Conservation (phyloP, 2,888 invertebrate genomes). For the Archips xylosteana region DNA sequence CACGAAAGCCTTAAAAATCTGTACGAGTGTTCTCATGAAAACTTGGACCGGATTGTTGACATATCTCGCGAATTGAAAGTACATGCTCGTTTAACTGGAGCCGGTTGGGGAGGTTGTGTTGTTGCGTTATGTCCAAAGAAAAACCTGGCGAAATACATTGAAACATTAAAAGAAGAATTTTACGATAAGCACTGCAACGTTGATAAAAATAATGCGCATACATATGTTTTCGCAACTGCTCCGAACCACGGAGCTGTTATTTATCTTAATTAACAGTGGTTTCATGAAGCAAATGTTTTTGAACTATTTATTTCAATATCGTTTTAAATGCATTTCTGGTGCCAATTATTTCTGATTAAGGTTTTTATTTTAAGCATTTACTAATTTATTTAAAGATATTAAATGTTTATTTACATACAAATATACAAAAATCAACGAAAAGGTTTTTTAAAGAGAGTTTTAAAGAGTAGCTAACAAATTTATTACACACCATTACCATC, state of each 20-base stretch:
- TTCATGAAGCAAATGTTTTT: slow-evolving; percentile 8
- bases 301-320: slow-evolving; percentile 7
- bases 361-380: neutral
- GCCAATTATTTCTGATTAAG: slow-evolving; percentile 29
- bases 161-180: slow-evolving; percentile 88
- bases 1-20: slow-evolving; percentile 93
- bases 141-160: slow-evolving; percentile 88
- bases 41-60: slow-evolving; percentile 93
- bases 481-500: neutral
- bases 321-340: slow-evolving; percentile 36
- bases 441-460: no score
- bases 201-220: slow-evolving; percentile 80
- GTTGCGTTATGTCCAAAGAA: slow-evolving; percentile 92
- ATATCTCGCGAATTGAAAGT: slow-evolving; percentile 88
- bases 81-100: slow-evolving; percentile 98
- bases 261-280: slow-evolving; percentile 58
- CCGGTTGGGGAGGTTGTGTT: slow-evolving; percentile 99
- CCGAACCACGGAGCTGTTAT: slow-evolving; percentile 89
- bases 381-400: neutral
- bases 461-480: no score
- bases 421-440: no score
- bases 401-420: no score
- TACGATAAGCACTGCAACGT: slow-evolving; percentile 86
- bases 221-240: slow-evolving; percentile 90
- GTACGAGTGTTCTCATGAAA: slow-evolving; percentile 97